These are phyloP conservation scores for Strigops habroptila DNA, from an alignment of 2,113 vertebrate species.

Conservation along the genomic window DNA sequence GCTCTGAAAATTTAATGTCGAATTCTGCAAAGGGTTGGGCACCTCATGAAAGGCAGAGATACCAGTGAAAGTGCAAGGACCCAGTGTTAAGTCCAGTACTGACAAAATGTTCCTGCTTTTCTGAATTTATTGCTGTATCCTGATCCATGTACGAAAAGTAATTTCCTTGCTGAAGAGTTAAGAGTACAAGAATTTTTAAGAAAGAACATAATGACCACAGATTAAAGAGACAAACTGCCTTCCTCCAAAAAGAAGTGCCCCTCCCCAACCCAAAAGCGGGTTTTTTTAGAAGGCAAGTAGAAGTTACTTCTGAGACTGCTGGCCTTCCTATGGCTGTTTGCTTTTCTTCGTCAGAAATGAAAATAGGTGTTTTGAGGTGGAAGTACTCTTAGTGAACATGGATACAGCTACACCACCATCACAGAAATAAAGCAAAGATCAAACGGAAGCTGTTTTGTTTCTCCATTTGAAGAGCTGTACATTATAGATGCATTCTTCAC, in stretches of 20 bases:
- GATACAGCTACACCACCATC: not conserved
- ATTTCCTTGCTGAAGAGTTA: not conserved
- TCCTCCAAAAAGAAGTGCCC: not conserved
- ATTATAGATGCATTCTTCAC: not conserved
- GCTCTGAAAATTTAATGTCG: not conserved
- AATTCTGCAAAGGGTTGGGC: not conserved
- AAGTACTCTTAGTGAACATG: not conserved
- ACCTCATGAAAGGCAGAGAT: not conserved
- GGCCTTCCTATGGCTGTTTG: not conserved
- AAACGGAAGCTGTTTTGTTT: not conserved
- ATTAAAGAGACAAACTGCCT: not conserved
- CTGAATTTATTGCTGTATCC: not conserved
- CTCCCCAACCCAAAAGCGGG: not conserved
- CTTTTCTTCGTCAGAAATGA: not conserved
- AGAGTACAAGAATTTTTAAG: not conserved
- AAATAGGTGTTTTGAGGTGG: not conserved
- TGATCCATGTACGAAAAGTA: not conserved
- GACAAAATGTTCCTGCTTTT: not conserved
- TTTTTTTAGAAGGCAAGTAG: not conserved
- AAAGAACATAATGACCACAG: not conserved
- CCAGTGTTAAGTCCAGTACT: not conserved
- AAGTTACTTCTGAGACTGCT: not conserved
- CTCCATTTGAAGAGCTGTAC: not conserved
- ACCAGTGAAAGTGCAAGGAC: not conserved
- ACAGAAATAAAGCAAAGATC: not conserved